These are phyloP conservation scores for Andrena haemorrhoa DNA, from an alignment of 2,888 invertebrate species.

Conservation along the genomic window DNA sequence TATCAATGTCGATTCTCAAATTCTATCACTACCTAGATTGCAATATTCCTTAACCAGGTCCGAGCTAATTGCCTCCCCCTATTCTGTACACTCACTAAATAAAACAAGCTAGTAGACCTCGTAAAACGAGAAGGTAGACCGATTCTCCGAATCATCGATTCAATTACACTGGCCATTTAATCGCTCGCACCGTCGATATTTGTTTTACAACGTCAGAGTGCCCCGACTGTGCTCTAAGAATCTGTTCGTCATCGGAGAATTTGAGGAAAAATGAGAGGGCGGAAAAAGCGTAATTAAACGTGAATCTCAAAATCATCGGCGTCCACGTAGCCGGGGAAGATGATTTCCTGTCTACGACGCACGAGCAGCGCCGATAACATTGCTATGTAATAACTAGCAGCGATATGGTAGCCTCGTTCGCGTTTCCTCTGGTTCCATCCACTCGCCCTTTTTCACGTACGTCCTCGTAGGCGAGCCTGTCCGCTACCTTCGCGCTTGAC, in stretches of 20 bases:
- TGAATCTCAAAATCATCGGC: not conserved
- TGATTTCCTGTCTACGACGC: conserved; percentile 22
- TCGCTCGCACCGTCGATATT: not conserved
- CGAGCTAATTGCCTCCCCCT: not conserved
- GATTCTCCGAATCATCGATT: conserved; percentile 5
- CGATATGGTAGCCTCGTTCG: not conserved
- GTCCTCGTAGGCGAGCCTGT: conserved; percentile 20
- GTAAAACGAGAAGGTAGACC: not conserved
- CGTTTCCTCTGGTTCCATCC: not conserved
- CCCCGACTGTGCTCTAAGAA: not conserved
- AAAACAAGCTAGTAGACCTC: not conserved
- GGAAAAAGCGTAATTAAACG: conserved; percentile 14
- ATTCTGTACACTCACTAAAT: not conserved
- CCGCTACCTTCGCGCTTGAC: conserved; percentile 18
- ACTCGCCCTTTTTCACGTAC: not conserved
- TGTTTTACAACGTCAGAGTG: not conserved
- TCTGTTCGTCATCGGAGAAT: not conserved
- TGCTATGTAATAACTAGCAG: conserved; percentile 9
- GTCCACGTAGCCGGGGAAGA: not conserved
- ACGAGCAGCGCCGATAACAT: not conserved
- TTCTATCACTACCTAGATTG: not conserved
- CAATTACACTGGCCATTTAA: conserved; percentile 13
- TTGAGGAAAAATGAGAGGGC: not conserved
- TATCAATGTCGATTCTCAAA: not conserved
- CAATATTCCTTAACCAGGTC: not conserved